These are phyloP conservation scores for Hydraecia micacea DNA, from an alignment of 2,888 invertebrate species.

Conservation along the genomic window DNA sequence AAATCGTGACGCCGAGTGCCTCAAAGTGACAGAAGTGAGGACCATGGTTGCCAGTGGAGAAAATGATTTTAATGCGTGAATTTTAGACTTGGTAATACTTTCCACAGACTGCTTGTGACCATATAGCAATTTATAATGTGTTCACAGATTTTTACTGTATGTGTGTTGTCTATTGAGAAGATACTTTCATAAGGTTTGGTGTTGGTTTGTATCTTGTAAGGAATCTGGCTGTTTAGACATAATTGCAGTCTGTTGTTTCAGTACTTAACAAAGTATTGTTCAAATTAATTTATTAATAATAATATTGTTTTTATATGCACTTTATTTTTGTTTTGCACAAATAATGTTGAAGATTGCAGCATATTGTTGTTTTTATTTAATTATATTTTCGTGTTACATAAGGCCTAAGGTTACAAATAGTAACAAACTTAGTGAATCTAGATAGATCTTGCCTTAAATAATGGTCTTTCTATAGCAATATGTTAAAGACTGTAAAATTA, in stretches of 20 bases:
- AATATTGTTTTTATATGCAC: conserved; percentile 71
- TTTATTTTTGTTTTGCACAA: conserved; percentile 75
- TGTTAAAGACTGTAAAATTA: conserved; percentile 60
- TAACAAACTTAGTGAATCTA: conserved; percentile 52
- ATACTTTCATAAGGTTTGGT: conserved; percentile 55
- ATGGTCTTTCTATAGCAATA: conserved; percentile 60
- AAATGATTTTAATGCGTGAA: conserved; percentile 72
- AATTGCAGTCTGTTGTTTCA: conserved; percentile 48
- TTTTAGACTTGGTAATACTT: conserved; percentile 64
- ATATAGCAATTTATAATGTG: conserved; percentile 74
- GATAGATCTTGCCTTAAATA: conserved; percentile 58
- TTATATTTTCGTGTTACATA: conserved; percentile 64
- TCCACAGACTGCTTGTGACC: conserved; percentile 70
- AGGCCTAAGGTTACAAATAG: conserved; percentile 59
- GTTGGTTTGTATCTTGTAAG: conserved; percentile 53
- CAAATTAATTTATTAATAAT: conserved; percentile 68
- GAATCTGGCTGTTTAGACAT: conserved; percentile 36
- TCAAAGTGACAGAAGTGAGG: conserved; percentile 81
- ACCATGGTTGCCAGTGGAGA: conserved; percentile 78
- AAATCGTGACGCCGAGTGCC: conserved; percentile 84
- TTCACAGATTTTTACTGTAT: conserved; percentile 71
- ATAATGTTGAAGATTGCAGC: conserved; percentile 67
- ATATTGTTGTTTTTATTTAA: conserved; percentile 69
- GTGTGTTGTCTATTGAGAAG: conserved; percentile 70
- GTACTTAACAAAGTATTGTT: conserved; percentile 72